phyloP scores from a whole-genome alignment of 2,113 vertebrate species.

The Corydoras sp. region DNA sequence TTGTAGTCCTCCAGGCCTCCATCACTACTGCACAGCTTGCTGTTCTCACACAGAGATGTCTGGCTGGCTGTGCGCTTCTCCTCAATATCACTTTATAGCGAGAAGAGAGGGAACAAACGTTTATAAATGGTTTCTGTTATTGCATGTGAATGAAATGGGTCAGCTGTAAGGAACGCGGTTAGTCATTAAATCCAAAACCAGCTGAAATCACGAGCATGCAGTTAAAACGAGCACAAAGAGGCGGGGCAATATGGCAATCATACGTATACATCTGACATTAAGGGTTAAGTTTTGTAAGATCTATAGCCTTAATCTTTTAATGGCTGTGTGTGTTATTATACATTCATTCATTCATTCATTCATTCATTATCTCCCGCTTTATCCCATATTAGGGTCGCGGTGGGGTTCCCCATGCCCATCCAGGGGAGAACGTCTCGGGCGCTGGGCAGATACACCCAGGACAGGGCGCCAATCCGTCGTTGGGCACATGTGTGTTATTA shows the following conservation, averaged over 20 bases:
- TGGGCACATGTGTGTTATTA: too few relatives aligned
- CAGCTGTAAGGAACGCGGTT: background rate
- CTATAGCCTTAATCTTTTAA: too few relatives aligned
- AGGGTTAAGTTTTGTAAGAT: too few relatives aligned
- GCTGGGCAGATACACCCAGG: too few relatives aligned
- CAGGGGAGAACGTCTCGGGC: too few relatives aligned
- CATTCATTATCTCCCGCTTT: too few relatives aligned
- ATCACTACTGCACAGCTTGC: slow-evolving; percentile 75
- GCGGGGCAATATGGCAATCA: background rate
- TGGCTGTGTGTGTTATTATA: too few relatives aligned
- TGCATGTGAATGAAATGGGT: background rate
- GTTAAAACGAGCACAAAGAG: background rate
- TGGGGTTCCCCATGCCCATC: too few relatives aligned
- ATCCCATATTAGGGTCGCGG: too few relatives aligned
- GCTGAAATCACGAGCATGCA: background rate
- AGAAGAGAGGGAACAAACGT: slow-evolving; percentile 3
- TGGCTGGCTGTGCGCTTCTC: slow-evolving; percentile 83
- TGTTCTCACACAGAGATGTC: slow-evolving; percentile 77
- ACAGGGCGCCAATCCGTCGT: too few relatives aligned
- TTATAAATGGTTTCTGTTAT: background rate
- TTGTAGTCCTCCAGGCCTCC: slow-evolving; percentile 80
- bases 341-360: too few relatives aligned
- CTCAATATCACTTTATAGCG: slow-evolving; percentile 73
- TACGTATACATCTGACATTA: too few relatives aligned
- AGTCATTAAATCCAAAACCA: background rate